A percentile compares a stretch with the other conserved stretches of the same genome.
Conservation (phyloP, 2,888 invertebrate genomes). For the Anoplius nigerrimus region DNA sequence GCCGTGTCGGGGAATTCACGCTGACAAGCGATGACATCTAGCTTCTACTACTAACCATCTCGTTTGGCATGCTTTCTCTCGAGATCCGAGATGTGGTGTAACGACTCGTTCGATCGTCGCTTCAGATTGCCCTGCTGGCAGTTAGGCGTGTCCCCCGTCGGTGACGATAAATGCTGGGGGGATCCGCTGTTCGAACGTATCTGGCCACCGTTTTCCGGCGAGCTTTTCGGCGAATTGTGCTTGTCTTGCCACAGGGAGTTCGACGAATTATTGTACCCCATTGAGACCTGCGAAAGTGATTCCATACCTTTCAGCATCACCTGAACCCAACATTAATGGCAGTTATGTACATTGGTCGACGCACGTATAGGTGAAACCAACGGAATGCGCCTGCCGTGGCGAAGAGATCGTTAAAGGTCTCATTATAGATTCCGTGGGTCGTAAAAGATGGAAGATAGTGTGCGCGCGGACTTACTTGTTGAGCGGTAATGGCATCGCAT, state of each 20-base stretch:
- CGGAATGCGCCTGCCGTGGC: not conserved
- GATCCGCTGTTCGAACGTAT: conserved; percentile 55
- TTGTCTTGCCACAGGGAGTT: conserved; percentile 70
- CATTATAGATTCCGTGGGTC: not conserved
- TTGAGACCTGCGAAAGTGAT: conserved; percentile 55
- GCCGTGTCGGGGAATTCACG: no score
- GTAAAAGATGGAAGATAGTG: not conserved
- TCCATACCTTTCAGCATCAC: not conserved
- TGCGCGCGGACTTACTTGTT: conserved; percentile 64
- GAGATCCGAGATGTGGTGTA: conserved; percentile 64
- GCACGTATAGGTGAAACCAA: no score
- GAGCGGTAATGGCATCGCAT: conserved; percentile 60
- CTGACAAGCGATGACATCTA: no score
- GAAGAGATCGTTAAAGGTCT: not conserved
- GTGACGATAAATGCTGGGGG: conserved; percentile 49
- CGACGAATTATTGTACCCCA: conserved; percentile 65
- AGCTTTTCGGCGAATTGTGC: conserved; percentile 60
- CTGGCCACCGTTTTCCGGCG: conserved; percentile 49
- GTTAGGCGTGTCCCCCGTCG: conserved; percentile 36
- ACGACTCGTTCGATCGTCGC: conserved; percentile 62
- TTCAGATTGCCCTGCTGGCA: conserved; percentile 57
- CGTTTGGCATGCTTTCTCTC: conserved; percentile 68
- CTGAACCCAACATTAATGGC: not conserved
- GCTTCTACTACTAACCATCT: conserved; percentile 63
- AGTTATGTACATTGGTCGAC: no score